A percentile compares a stretch with the other conserved stretches of the same genome.
phyloP scores from a whole-genome alignment of 2,888 invertebrate genomes.

The Plusia festucae region DNA sequence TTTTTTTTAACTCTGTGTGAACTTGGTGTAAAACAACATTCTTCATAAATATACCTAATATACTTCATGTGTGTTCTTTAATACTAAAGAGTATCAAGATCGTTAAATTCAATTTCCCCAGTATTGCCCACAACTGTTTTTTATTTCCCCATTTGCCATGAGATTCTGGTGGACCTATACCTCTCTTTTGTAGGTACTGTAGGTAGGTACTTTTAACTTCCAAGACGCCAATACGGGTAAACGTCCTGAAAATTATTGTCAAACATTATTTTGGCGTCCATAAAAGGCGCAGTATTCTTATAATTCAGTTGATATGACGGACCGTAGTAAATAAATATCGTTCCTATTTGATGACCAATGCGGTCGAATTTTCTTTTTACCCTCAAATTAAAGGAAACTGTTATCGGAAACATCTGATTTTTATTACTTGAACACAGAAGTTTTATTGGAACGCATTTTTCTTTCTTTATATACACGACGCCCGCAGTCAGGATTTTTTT shows the following conservation, averaged over 20 bases:
- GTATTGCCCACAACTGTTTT: too few relatives aligned
- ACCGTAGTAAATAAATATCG: background rate
- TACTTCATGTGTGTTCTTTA: too few relatives aligned
- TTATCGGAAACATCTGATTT: background rate
- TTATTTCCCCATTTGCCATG: too few relatives aligned
- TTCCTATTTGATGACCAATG: background rate
- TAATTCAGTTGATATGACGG: background rate
- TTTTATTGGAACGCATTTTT: background rate
- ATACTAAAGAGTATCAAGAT: too few relatives aligned
- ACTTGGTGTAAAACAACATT: too few relatives aligned
- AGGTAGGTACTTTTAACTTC: background rate
- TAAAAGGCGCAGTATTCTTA: background rate
- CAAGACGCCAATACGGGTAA: background rate
- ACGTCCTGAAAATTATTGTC: background rate
- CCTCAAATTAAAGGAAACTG: background rate
- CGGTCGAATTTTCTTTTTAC: background rate
- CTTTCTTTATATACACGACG: too few relatives aligned
- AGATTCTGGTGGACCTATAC: too few relatives aligned
- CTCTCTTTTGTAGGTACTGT: too few relatives aligned
- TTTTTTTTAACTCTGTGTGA: too few relatives aligned
- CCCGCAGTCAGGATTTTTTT: too few relatives aligned
- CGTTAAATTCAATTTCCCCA: too few relatives aligned
- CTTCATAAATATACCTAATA: too few relatives aligned
- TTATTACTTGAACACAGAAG: background rate
- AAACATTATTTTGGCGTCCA: background rate